Percentiles rank a stretch among this genome's conserved stretches.
These are phyloP conservation scores for Pimephales promelas DNA, from an alignment of 2,113 vertebrate species.

Conservation along the genomic window DNA sequence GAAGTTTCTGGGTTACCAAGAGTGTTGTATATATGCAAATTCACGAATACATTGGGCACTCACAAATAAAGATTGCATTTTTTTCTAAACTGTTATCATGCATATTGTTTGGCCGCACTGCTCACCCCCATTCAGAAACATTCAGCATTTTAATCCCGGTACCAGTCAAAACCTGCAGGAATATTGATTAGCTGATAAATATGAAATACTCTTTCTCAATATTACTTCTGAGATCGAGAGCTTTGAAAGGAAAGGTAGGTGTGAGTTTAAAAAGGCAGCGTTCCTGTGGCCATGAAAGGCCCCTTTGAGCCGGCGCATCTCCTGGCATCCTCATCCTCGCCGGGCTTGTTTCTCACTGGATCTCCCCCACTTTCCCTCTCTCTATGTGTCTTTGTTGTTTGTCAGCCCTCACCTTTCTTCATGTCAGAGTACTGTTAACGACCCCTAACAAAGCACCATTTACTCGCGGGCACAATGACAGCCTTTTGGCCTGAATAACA, in stretches of 20 bases:
- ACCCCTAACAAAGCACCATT: conserved; percentile 37
- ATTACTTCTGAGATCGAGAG: background rate
- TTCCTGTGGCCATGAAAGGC: conserved; percentile 72
- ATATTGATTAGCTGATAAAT: background rate
- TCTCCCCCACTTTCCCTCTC: conserved; percentile 16
- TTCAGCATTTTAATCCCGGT: too few relatives aligned
- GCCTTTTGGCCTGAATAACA: conserved; percentile 41
- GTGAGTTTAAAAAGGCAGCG: conserved; percentile 48
- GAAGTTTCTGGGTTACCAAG: background rate
- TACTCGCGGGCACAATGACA: conserved; percentile 44
- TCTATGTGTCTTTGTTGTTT: conserved; percentile 51
- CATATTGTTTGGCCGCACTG: background rate
- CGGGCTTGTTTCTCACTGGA: conserved; percentile 29
- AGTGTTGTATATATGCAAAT: background rate
- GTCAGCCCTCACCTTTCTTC: conserved; percentile 42
- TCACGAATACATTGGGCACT: background rate
- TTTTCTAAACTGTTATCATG: background rate
- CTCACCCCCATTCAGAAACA: background rate
- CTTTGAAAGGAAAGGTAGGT: background rate
- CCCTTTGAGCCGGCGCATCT: conserved; percentile 72
- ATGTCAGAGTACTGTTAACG: conserved; percentile 33
- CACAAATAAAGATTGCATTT: background rate
- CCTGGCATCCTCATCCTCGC: conserved; percentile 52
- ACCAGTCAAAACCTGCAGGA: background rate
- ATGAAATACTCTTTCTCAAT: background rate